These are phyloP conservation scores for Aulostomus chinensis DNA, from an alignment of 2,797 vertebrate species.

Conservation along the genomic window DNA sequence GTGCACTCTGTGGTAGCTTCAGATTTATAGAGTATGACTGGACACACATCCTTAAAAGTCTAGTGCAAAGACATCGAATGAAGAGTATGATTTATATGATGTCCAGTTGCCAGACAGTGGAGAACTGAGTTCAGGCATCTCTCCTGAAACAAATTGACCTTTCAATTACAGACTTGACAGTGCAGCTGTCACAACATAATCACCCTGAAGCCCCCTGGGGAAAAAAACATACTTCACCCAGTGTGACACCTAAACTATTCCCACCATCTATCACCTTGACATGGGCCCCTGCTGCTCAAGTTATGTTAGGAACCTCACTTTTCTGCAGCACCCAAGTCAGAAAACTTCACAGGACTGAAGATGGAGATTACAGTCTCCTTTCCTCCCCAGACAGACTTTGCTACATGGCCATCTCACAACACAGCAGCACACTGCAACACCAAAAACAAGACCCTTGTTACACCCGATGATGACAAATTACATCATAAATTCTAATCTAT, in stretches of 20 bases:
- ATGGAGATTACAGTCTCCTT: too few relatives aligned
- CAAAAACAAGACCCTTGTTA: too few relatives aligned
- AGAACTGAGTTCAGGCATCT: constrained; percentile 1
- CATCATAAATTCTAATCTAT: too few relatives aligned
- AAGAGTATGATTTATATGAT: constrained; percentile 1
- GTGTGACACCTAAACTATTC: constrained; percentile 39
- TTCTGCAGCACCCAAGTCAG: constrained; percentile 6
- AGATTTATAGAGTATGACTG: too few relatives aligned
- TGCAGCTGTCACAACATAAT: constrained; percentile 57
- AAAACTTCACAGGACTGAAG: too few relatives aligned
- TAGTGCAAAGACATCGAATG: too few relatives aligned
- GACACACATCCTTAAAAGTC: too few relatives aligned
- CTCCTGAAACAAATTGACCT: constrained; percentile 27
- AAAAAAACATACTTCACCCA: constrained; percentile 19
- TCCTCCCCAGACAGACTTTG: too few relatives aligned
- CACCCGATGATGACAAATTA: too few relatives aligned
- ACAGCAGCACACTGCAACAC: too few relatives aligned
- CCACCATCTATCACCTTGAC: constrained; percentile 34
- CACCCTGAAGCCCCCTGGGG: constrained; percentile 7
- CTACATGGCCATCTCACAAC: too few relatives aligned
- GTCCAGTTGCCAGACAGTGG: constrained; percentile 10
- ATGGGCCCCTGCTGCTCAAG: constrained; percentile 19
- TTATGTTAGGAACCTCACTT: constrained; percentile 32
- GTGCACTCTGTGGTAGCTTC: too few relatives aligned
- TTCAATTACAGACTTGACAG: constrained; percentile 16